Base-by-base conservation (phyloP, 92 coral and sea anemone species). In the Porites lobata region DNA sequence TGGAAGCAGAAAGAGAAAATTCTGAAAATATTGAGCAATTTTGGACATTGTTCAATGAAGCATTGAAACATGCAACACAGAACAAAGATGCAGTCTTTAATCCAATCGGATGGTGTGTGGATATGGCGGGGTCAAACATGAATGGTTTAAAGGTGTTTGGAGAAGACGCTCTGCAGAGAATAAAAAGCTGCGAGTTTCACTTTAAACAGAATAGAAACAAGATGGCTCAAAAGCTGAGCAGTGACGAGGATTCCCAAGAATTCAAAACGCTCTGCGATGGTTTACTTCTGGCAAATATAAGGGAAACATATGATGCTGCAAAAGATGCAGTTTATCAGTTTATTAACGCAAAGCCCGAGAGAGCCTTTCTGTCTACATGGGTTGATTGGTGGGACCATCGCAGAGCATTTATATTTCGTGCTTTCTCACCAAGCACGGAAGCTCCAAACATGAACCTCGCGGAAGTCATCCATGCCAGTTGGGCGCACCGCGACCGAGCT, bases 101-200 rank as follows among this genome's bases (percentile, higher is more conserved):
- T 63, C 94, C 97, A 50, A 65, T 65, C 0, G 90, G 97, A 12
- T 91, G 95, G 95, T 89, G 94, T 70, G 72, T 86, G 0, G 94
- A 94, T 89, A 94, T 94, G 95, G 93, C 98, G 7, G 94, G 93
- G 0, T 67, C 88, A 6, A 88, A 82, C 26, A 58, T 94, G 22
- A 54, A 81, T 21, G 93, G 92, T 2, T 67, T 94, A 4, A 26
- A 77, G 54, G 93, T 85, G 0, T 91, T 91, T 57, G 94, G 93
- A 8, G 78, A 78, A 14, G 79, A 19, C 13, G 84, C 79, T 38
- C 21, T 64, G 62, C 32, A 50, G 59, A 64, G 56, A 50, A 77
- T 94, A 3, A 87, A 90, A 18, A 53, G 89, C 1, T 94, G 95
- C 68, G 90, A 94, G 77, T 94, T 92, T 54, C 90, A 89, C 58